A percentile compares a stretch with the other conserved stretches of the same genome.
Conservation (phyloP, 2,113 vertebrate species). For the Poecile atricapillus region DNA sequence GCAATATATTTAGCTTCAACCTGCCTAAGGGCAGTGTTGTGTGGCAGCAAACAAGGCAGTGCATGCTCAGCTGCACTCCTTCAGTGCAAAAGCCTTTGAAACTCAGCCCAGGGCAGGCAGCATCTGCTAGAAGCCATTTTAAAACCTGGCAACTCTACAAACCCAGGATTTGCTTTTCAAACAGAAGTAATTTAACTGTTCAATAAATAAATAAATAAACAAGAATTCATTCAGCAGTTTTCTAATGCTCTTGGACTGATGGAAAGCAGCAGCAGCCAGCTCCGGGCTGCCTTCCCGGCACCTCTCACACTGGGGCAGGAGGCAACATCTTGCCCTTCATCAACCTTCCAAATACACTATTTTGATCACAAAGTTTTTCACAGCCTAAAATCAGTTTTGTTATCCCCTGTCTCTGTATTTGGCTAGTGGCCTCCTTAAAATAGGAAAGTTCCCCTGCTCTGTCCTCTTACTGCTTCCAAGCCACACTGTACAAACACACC, state of each 20-base stretch:
- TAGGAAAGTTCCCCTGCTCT: not conserved
- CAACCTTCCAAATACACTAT: not conserved
- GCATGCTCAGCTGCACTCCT: not conserved
- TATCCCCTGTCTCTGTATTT: not conserved
- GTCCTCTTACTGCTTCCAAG: not conserved
- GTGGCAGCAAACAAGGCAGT: not conserved
- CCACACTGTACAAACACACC: not conserved
- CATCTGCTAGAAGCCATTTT: not conserved
- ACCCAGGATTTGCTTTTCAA: not conserved
- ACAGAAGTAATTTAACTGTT: not conserved
- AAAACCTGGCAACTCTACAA: slow-evolving; percentile 3
- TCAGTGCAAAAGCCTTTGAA: not conserved
- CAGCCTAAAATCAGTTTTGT: not conserved
- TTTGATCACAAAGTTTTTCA: not conserved
- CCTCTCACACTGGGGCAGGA: not conserved
- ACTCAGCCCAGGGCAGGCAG: not conserved
- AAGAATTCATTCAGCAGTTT: not conserved
- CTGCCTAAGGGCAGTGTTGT: not conserved
- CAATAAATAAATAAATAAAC: slow-evolving; percentile 10
- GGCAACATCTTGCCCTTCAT: not conserved
- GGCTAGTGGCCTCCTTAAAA: not conserved
- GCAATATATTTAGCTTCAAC: not conserved
- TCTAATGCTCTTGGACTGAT: not conserved
- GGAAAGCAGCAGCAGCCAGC: not conserved
- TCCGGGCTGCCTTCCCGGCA: accelerated